A percentile compares a stretch with the other conserved stretches of the same genome.
phyloP scores from a whole-genome alignment of 2,888 invertebrate species.

The Alsophila aescularia region DNA sequence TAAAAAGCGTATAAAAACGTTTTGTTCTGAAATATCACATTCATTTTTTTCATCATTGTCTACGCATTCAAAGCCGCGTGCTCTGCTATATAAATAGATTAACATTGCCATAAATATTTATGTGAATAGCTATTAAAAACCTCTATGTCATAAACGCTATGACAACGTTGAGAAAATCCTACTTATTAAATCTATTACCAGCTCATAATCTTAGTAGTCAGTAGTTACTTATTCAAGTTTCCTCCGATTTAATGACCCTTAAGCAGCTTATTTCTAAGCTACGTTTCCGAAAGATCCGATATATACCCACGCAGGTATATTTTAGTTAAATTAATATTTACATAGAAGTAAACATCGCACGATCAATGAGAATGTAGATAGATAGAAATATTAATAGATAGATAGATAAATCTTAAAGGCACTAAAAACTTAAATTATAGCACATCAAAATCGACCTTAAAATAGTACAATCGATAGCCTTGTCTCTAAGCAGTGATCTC shows the following conservation, averaged over 20 bases:
- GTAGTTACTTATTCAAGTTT: slow-evolving; percentile 7
- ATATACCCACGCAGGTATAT: slow-evolving; percentile 22
- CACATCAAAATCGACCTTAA: no score
- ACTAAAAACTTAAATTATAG: no score
- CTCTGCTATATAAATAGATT: no score
- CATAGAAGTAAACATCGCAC: slow-evolving; percentile 17
- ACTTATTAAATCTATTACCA: slow-evolving; percentile 13
- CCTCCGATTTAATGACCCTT: slow-evolving; percentile 18
- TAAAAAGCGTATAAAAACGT: no score
- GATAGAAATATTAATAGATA: no score
- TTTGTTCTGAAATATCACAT: no score
- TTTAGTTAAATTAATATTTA: slow-evolving; percentile 5
- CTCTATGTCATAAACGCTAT: neutral
- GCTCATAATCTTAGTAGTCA: slow-evolving; percentile 4
- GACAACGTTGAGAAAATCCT: neutral
- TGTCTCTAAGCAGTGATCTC: no score
- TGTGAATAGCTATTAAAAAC: neutral
- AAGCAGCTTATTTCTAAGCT: slow-evolving; percentile 17
- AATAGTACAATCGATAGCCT: no score
- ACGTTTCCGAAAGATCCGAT: slow-evolving; percentile 11
- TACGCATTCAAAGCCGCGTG: no score
- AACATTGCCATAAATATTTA: neutral
- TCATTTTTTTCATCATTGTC: no score
- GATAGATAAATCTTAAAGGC: no score
- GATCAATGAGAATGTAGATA: no score